Evolutionary conservation across 1,140 invertebrate genomes (phyloP).

Genomic region (Sminthurides bifidus): DNA sequence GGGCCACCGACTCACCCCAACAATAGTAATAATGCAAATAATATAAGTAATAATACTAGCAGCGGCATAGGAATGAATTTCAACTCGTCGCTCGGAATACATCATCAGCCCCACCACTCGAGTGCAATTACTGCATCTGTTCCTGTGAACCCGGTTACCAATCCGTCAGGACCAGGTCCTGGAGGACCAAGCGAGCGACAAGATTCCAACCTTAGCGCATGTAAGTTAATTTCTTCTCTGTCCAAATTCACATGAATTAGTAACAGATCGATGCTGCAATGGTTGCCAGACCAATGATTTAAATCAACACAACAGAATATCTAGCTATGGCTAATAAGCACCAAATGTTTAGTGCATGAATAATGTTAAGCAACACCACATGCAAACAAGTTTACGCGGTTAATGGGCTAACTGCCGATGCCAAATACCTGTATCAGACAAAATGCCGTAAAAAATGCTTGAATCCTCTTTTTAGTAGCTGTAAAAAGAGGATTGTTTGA

Average conservation of each 20-base stretch:
- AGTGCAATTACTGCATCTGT: background rate
- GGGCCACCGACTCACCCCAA: background rate
- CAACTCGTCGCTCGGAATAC: background rate
- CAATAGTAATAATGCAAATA: background rate
- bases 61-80: background rate
- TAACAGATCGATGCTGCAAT: background rate
- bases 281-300: background rate
- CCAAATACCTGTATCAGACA: no score
- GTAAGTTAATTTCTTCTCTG: conserved; percentile 39
- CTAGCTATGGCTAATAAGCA: background rate
- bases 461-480: no score
- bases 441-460: no score
- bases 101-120: conserved; percentile 4
- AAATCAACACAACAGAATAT: background rate
- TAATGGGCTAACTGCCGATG: no score
- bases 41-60: background rate
- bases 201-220: conserved; percentile 91
- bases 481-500: no score
- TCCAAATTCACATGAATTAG: background rate
- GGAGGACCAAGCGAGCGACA: conserved; percentile 38
- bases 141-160: conserved; percentile 39
- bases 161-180: conserved; percentile 32
- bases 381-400: background rate
- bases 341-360: background rate
- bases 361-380: background rate